Evolutionary conservation across 1,140 invertebrate species (phyloP).

Genomic region (Cotesia chilonis): DNA sequence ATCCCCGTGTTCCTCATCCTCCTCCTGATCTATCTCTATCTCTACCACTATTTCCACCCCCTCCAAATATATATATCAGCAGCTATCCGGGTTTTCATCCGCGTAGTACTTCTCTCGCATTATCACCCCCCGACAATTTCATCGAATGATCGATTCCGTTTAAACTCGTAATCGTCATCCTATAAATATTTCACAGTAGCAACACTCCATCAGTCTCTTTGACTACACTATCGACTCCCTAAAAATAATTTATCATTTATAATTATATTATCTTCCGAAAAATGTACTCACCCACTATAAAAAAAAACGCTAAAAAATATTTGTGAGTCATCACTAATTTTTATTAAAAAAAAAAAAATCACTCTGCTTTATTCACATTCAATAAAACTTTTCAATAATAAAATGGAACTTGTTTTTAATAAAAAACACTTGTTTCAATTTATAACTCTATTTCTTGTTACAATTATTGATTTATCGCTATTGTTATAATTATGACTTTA

Average conservation of each 20-base stretch:
- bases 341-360: too few relatives aligned
- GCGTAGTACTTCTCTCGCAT: constrained; percentile 28
- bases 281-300: neutral
- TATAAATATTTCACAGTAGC: constrained; percentile 33
- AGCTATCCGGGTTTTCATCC: neutral
- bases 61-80: neutral
- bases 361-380: too few relatives aligned
- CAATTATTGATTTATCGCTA: too few relatives aligned
- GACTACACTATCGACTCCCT: neutral
- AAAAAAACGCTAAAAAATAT: too few relatives aligned
- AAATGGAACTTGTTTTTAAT: too few relatives aligned
- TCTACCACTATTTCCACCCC: neutral
- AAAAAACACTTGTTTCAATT: neutral
- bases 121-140: constrained; percentile 29
- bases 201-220: neutral
- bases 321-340: too few relatives aligned
- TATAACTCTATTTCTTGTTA: too few relatives aligned
- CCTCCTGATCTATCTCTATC: constrained; percentile 18
- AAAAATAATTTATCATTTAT: neutral
- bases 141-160: constrained; percentile 36
- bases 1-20: constrained; percentile 13
- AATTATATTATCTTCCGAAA: neutral
- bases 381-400: too few relatives aligned
- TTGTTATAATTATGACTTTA: neutral
- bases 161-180: constrained; percentile 36